A percentile compares a stretch with the other conserved stretches of the same genome.
Evolutionary conservation across 2,797 vertebrate species (phyloP).

Genomic region (Pelodytes ibericus): DNA sequence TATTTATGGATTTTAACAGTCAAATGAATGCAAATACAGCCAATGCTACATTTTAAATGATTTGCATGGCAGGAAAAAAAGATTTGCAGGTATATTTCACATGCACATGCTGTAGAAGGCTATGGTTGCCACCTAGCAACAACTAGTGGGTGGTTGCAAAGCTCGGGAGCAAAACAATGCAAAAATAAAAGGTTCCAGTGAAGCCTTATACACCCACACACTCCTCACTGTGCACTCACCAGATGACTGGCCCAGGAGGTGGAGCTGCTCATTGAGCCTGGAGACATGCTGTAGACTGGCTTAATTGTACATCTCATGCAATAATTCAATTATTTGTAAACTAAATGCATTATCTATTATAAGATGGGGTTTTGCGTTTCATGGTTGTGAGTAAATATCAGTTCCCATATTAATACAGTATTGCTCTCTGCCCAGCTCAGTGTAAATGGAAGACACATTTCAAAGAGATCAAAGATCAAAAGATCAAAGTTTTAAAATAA

Average conservation of each 20-base stretch:
- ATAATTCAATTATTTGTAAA: too few relatives aligned
- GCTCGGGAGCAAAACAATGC: slow-evolving; percentile 26
- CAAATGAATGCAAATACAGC: background rate
- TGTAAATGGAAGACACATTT: too few relatives aligned
- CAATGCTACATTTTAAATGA: background rate
- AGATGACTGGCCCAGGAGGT: background rate
- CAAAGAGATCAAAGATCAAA: too few relatives aligned
- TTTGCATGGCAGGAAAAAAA: background rate
- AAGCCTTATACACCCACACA: slow-evolving; percentile 42
- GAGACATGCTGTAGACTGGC: background rate
- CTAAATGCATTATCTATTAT: too few relatives aligned
- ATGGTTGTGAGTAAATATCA: too few relatives aligned
- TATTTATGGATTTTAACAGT: background rate
- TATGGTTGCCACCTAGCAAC: slow-evolving; percentile 39
- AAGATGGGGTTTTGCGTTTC: too few relatives aligned
- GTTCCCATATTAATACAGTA: too few relatives aligned
- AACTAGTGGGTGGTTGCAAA: slow-evolving; percentile 33
- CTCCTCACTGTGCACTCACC: slow-evolving; percentile 16
- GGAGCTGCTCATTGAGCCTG: background rate
- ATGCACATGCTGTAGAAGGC: slow-evolving; percentile 9
- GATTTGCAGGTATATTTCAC: background rate
- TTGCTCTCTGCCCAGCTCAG: too few relatives aligned
- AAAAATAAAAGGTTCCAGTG: slow-evolving; percentile 32
- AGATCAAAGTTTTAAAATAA: too few relatives aligned
- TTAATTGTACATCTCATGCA: too few relatives aligned